phyloP scores from a whole-genome alignment of 2,113 vertebrate species.

The Tinamus guttatus region DNA sequence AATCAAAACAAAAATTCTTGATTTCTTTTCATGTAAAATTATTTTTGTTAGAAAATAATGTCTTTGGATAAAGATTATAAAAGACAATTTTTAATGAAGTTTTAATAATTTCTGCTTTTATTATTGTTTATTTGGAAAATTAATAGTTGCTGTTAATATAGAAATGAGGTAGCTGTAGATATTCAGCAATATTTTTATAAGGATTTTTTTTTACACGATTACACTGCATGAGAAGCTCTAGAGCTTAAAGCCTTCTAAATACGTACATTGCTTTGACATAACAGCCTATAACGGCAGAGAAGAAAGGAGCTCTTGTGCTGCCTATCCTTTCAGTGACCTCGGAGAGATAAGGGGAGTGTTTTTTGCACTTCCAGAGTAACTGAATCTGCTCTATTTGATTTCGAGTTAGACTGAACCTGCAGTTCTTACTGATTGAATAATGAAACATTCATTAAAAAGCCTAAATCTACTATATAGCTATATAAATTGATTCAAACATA shows the following conservation, averaged over 20 bases:
- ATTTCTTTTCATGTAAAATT: neutral
- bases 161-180: neutral
- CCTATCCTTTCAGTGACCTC: constrained; percentile 20
- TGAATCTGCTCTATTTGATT: neutral
- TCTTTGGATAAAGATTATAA: neutral
- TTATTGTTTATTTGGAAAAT: neutral
- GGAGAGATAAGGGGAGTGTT: neutral
- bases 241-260: neutral
- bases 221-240: neutral
- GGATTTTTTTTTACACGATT: neutral
- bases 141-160: neutral
- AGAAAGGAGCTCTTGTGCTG: constrained; percentile 23
- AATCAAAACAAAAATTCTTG: neutral
- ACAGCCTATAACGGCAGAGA: neutral
- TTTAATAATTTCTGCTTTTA: neutral
- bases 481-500: neutral
- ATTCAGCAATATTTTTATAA: neutral
- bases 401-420: neutral
- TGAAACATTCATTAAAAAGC: neutral
- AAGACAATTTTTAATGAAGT: neutral
- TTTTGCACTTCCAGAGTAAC: neutral
- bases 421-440: neutral
- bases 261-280: neutral
- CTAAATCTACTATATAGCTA: neutral
- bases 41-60: neutral